Percentiles rank a stretch among this genome's conserved stretches.
phyloP scores from a whole-genome alignment of 2,888 invertebrate genomes.

The Eucera pruinosa region DNA sequence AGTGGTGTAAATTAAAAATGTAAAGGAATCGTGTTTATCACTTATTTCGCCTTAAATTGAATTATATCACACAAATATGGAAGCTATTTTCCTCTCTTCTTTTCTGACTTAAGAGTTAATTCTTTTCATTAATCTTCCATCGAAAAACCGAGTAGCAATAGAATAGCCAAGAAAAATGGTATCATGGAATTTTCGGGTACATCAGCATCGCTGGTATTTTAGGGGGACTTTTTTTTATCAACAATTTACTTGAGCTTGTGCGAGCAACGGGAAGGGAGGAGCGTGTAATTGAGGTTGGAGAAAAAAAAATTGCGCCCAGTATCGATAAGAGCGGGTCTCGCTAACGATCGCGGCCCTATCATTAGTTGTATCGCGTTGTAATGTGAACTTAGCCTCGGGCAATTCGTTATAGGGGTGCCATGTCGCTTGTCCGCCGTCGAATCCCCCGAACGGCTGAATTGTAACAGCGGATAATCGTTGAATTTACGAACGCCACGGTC shows the following conservation, averaged over 20 bases:
- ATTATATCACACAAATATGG: too few species aligned
- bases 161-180: background rate
- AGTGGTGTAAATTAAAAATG: too few species aligned
- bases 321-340: background rate
- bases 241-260: background rate
- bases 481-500: conserved; percentile 42
- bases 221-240: too few species aligned
- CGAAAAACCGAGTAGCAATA: too few species aligned
- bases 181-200: too few species aligned
- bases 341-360: conserved; percentile 19
- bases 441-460: conserved; percentile 40
- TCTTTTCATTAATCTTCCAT: too few species aligned
- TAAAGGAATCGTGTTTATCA: too few species aligned
- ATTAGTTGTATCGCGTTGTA: conserved; percentile 25
- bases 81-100: too few species aligned
- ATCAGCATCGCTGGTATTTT: too few species aligned
- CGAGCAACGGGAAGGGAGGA: background rate
- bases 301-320: background rate
- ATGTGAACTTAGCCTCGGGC: conserved; percentile 33
- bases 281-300: background rate
- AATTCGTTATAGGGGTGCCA: conserved; percentile 46
- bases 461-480: conserved; percentile 60
- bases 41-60: too few species aligned
- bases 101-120: too few species aligned
- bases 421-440: conserved; percentile 54